Evolutionary conservation across 2,888 invertebrate species (phyloP).

Genomic region (Oegoconia quadripuncta): DNA sequence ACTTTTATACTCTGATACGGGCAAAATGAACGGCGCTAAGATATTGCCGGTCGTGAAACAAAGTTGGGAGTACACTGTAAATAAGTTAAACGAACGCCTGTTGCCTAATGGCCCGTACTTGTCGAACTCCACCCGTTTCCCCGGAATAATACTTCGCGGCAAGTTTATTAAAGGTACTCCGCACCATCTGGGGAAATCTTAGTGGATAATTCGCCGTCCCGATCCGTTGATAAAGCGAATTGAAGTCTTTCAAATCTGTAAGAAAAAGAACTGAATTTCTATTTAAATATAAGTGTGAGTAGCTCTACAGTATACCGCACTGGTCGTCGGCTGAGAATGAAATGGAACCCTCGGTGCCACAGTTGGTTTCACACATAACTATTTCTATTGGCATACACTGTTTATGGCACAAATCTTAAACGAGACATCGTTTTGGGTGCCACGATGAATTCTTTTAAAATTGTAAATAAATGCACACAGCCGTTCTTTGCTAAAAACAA

Average conservation of each 20-base stretch:
- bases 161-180: constrained; percentile 37
- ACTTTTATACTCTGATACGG: constrained; percentile 19
- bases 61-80: constrained; percentile 47
- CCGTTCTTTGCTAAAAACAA: too few species aligned
- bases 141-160: constrained; percentile 17
- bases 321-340: too few species aligned
- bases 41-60: constrained; percentile 33
- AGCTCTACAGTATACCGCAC: too few species aligned
- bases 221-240: constrained; percentile 12
- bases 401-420: too few species aligned
- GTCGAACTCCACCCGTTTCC: constrained; percentile 29
- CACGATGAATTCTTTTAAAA: too few species aligned
- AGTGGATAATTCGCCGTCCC: constrained; percentile 9
- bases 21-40: constrained; percentile 23
- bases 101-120: constrained; percentile 53
- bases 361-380: too few species aligned
- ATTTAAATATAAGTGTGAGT: neutral
- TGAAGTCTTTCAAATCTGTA: neutral
- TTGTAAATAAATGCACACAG: too few species aligned
- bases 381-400: too few species aligned
- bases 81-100: constrained; percentile 52
- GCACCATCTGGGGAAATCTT: constrained; percentile 26
- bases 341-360: too few species aligned
- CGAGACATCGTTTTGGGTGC: too few species aligned
- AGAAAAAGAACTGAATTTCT: neutral